A percentile compares a stretch with the other conserved stretches of the same genome.
Conservation (phyloP, 2,797 vertebrate species). For the Sphenodon punctatus region DNA sequence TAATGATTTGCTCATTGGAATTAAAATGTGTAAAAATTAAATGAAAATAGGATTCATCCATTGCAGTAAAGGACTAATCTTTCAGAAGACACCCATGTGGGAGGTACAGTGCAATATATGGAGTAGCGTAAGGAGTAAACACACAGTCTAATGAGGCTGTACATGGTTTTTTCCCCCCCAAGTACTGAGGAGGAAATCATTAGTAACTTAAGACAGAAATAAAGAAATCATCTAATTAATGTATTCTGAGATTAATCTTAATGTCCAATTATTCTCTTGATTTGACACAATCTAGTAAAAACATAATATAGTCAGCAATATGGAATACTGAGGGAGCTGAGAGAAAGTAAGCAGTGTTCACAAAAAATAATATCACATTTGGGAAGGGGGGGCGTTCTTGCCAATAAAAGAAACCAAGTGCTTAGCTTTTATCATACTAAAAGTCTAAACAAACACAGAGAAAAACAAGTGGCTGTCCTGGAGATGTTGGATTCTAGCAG, state of each 20-base stretch:
- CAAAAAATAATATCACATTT: background rate
- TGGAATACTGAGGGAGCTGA: constrained; percentile 25
- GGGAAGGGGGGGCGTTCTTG: background rate
- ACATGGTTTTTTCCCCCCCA: constrained; percentile 38
- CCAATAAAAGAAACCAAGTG: background rate
- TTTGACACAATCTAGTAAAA: constrained; percentile 66
- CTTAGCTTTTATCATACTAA: background rate
- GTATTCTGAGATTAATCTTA: constrained; percentile 64
- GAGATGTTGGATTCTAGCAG: background rate
- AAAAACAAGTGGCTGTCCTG: background rate
- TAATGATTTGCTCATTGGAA: no score
- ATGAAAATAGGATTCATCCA: constrained; percentile 24
- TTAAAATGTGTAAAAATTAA: constrained; percentile 18
- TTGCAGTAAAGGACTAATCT: constrained; percentile 29
- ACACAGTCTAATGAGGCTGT: constrained; percentile 58
- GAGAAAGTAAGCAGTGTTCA: constrained; percentile 20
- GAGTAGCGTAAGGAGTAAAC: constrained; percentile 5
- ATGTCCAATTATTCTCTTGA: constrained; percentile 70
- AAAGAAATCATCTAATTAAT: constrained; percentile 72
- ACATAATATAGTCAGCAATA: constrained; percentile 49
- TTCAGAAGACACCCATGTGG: constrained; percentile 40
- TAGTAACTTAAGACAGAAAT: constrained; percentile 66
- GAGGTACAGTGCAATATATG: background rate
- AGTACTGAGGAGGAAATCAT: constrained; percentile 54
- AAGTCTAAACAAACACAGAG: constrained; percentile 13